Conservation (phyloP, 2,113 vertebrate genomes). For the Amia ocellicauda region DNA sequence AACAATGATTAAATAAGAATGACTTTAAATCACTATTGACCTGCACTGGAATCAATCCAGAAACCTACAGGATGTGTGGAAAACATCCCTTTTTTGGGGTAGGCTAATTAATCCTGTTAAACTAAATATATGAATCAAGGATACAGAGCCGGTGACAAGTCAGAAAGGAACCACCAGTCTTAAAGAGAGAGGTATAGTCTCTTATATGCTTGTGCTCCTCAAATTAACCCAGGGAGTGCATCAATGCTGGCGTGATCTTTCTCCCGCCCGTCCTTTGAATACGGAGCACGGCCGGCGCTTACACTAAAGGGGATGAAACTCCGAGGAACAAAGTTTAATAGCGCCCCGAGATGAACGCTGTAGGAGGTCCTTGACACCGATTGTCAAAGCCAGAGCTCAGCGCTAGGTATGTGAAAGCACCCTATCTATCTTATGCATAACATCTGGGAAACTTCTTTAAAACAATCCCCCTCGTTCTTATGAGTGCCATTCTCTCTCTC, state of each 20-base stretch:
- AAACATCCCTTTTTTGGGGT: slow-evolving; percentile 19
- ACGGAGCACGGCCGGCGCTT: too few relatives aligned
- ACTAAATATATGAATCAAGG: slow-evolving; percentile 47
- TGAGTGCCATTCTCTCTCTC: slow-evolving; percentile 55
- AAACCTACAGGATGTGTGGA: slow-evolving; percentile 8
- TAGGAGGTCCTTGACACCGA: slow-evolving; percentile 45
- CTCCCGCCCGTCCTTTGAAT: too few relatives aligned
- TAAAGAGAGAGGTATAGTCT: too few relatives aligned
- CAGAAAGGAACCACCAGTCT: too few relatives aligned
- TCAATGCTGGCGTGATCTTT: too few relatives aligned
- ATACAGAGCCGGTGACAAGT: slow-evolving; percentile 26
- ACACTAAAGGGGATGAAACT: too few relatives aligned
- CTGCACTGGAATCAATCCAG: slow-evolving; percentile 55
- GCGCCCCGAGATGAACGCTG: slow-evolving; percentile 12
- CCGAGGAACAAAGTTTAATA: too few relatives aligned
- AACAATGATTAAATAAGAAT: slow-evolving; percentile 43
- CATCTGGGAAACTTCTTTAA: slow-evolving; percentile 75
- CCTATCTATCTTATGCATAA: slow-evolving; percentile 61
- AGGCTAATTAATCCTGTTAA: slow-evolving; percentile 56
- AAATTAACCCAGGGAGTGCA: too few relatives aligned
- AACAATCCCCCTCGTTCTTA: slow-evolving; percentile 57
- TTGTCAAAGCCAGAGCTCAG: slow-evolving; percentile 22
- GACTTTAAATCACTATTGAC: slow-evolving; percentile 55
- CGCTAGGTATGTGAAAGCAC: slow-evolving; percentile 50
- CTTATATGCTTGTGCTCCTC: too few relatives aligned